phyloP scores from a whole-genome alignment of 2,113 vertebrate species.

The Grallaria varia region DNA sequence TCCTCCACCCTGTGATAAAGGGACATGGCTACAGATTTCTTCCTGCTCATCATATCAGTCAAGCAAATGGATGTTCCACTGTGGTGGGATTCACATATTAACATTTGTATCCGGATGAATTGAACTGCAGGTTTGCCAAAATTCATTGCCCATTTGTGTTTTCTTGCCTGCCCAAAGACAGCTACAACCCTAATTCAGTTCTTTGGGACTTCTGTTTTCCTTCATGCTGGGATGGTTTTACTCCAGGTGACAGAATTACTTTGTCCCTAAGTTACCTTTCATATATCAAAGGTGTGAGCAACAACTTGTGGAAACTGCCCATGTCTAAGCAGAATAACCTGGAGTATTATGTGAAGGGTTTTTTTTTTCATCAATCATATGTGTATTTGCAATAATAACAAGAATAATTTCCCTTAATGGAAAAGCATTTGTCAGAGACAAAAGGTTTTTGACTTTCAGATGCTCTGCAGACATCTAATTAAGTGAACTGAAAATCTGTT shows the following conservation, averaged over 20 bases:
- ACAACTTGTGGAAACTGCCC: neutral
- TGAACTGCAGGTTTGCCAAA: neutral
- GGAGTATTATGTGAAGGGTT: neutral
- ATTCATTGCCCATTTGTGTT: neutral
- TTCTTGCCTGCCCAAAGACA: neutral
- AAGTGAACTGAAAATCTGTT: conserved; percentile 10
- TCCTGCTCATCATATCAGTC: neutral
- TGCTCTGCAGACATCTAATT: neutral
- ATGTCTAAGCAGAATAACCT: neutral
- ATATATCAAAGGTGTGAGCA: neutral
- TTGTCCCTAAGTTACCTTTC: neutral
- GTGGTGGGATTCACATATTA: neutral
- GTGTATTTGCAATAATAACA: neutral
- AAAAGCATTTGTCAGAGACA: neutral
- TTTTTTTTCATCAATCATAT: neutral
- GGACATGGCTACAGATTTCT: neutral
- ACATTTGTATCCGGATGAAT: neutral
- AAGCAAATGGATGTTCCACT: neutral
- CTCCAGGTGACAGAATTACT: neutral
- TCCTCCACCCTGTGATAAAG: neutral
- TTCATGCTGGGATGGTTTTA: neutral
- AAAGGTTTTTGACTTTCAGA: neutral
- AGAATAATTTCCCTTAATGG: neutral
- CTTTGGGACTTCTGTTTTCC: neutral
- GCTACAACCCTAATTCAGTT: neutral